Base-by-base conservation (phyloP, 2,888 invertebrate species). In the Mayetiola destructor region DNA sequence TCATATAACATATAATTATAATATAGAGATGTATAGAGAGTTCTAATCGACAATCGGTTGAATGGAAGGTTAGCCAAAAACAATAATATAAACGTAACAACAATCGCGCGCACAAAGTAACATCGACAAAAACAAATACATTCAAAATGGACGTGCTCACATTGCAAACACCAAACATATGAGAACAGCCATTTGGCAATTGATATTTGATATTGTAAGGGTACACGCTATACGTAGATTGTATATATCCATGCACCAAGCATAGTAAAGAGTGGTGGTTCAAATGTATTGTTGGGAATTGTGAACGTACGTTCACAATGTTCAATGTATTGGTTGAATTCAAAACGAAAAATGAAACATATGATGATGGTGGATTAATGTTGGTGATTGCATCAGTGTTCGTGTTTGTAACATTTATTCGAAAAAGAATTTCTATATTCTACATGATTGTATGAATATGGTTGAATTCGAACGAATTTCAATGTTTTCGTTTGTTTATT, bases 1-100 rank as follows among this genome's bases (percentile, higher is more conserved):
- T 27, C 48, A 48, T 48, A 48, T 27, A 48, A 48, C 48, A 16
- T 48, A 48, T 48, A 48, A 48, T 48, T 48, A 48, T 48, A 48
- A 48, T 48, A 48, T 48, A 48, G 48, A 48, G 48, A 48, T 48
- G 48, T 48, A 48, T 48, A 48, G 27, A n/a, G n/a, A 9, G 27
- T 27, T 48, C 48, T 48, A 48, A 27, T 27, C 48, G n/a, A n/a
- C n/a, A n/a, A 27, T 32, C 32, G 32, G 32, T 23, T 27, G 48
- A 48, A 27, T 23, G 48, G n/a, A 3, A 27, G 23, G 39, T 39
- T 42, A 48, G 48, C 27, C 48, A 48, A 27, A 27, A 48, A 48
- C 48, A 48, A 48, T 27, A 48, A 48, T 48, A 48, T 27, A 14
- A 36, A 8, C 6, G 36, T 4, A 36, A 12, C 14, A 36, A 12